A percentile compares a stretch with the other conserved stretches of the same genome.
phyloP scores from a whole-genome alignment of 2,888 invertebrate species.

The Eutolmus rufibarbis region DNA sequence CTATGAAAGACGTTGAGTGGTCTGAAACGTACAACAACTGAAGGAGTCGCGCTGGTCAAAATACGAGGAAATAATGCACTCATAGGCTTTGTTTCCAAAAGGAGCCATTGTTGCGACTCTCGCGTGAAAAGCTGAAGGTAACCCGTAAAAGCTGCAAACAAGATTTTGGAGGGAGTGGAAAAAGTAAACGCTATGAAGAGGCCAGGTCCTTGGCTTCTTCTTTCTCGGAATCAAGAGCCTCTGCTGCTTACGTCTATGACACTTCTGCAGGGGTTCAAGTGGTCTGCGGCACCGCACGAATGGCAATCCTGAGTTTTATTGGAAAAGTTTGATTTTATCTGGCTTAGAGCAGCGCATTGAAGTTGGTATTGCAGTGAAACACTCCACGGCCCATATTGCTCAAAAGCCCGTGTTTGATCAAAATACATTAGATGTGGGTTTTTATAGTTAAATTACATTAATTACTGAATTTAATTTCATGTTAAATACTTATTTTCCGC shows the following conservation, averaged over 20 bases:
- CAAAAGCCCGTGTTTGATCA: no score
- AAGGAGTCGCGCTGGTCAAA: not conserved
- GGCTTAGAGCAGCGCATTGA: not conserved
- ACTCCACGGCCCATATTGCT: not conserved
- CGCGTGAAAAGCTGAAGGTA: not conserved
- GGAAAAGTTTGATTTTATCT: constrained; percentile 5
- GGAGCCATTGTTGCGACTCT: not conserved
- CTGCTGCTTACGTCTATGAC: not conserved
- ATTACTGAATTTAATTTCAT: no score
- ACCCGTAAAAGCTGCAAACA: not conserved
- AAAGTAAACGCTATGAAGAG: not conserved
- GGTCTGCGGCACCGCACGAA: not conserved
- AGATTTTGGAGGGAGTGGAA: not conserved
- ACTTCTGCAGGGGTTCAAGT: constrained; percentile 13
- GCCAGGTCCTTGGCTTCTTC: not conserved
- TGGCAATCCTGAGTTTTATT: not conserved
- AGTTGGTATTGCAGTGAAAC: not conserved
- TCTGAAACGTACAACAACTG: not conserved
- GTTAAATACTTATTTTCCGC: no score
- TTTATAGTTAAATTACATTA: no score
- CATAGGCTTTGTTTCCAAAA: not conserved
- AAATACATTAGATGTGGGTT: no score
- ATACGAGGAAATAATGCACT: not conserved
- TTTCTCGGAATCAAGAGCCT: not conserved
- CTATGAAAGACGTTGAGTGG: not conserved